phyloP scores from a whole-genome alignment of 2,113 vertebrate genomes.

The Lepus americanus region DNA sequence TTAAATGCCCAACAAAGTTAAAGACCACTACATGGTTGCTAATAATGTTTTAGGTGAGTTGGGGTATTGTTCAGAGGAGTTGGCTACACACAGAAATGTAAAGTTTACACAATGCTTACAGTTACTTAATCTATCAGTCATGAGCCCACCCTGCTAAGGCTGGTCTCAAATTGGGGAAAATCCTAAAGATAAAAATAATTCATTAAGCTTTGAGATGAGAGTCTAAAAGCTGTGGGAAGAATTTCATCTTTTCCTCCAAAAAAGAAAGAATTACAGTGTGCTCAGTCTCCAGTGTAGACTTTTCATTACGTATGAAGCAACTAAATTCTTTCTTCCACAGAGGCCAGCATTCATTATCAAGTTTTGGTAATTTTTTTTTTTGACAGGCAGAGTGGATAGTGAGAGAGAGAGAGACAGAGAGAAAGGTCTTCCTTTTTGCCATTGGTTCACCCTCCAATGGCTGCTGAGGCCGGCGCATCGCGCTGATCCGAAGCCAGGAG shows the following conservation, averaged over 20 bases:
- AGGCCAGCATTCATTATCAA: conserved; percentile 67
- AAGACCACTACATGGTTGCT: neutral
- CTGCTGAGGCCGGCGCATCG: no score
- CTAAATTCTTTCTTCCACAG: conserved; percentile 51
- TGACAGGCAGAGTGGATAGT: no score
- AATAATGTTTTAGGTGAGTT: neutral
- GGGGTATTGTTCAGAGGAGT: neutral
- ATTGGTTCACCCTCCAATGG: no score
- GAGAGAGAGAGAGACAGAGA: no score
- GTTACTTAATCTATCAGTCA: neutral
- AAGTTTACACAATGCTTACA: neutral
- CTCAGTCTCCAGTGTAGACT: conserved; percentile 41
- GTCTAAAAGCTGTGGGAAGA: conserved; percentile 50
- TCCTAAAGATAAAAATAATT: conserved; percentile 47
- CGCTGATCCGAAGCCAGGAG: no score
- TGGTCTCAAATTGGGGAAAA: conserved; percentile 50
- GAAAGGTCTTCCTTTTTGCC: no score
- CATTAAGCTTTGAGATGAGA: conserved; percentile 69
- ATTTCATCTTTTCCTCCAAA: conserved; percentile 50
- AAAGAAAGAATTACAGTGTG: conserved; percentile 64
- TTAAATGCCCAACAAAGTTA: conserved; percentile 15
- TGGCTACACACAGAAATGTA: neutral
- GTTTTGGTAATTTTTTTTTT: neutral
- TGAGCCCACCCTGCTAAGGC: neutral
- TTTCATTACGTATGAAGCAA: conserved; percentile 67